Conservation (phyloP, 2,797 vertebrate species). For the Malurus leucopterus region DNA sequence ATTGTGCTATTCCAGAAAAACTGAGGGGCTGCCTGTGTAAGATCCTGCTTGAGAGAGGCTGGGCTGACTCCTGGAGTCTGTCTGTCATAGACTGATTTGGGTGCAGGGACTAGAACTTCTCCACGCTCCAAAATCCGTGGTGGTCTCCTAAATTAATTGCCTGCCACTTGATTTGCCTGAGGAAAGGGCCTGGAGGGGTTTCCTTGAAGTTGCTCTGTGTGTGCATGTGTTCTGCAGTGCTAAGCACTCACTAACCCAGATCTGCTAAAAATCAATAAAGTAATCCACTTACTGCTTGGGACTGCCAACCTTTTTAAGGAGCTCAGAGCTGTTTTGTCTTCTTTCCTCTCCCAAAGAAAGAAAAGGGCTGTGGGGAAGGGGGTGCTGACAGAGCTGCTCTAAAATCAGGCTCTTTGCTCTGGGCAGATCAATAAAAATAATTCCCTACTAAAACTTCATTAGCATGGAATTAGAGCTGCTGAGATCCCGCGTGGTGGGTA, state of each 20-base stretch:
- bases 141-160: not conserved
- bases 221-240: conserved; percentile 22
- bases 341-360: conserved; percentile 10
- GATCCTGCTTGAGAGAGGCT: not conserved
- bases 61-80: not conserved
- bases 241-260: conserved; percentile 61
- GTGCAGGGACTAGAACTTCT: not conserved
- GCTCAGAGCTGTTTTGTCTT: conserved; percentile 51
- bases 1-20: not conserved
- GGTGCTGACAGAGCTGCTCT: conserved; percentile 7
- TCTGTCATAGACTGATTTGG: not conserved
- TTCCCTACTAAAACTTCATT: conserved; percentile 60
- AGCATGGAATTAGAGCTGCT: conserved; percentile 41
- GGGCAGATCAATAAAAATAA: conserved; percentile 58
- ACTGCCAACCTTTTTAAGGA: conserved; percentile 51
- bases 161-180: not conserved
- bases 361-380: not conserved
- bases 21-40: not conserved
- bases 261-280: conserved; percentile 64
- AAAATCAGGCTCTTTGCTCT: conserved; percentile 39
- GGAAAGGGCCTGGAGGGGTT: not conserved
- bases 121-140: not conserved
- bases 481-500: not conserved
- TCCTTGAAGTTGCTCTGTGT: conserved; percentile 1
- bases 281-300: conserved; percentile 62